A percentile compares a stretch with the other conserved stretches of the same genome.
These are phyloP conservation scores for Eleginops maclovinus DNA, from an alignment of 2,113 vertebrate species.

Conservation along the genomic window DNA sequence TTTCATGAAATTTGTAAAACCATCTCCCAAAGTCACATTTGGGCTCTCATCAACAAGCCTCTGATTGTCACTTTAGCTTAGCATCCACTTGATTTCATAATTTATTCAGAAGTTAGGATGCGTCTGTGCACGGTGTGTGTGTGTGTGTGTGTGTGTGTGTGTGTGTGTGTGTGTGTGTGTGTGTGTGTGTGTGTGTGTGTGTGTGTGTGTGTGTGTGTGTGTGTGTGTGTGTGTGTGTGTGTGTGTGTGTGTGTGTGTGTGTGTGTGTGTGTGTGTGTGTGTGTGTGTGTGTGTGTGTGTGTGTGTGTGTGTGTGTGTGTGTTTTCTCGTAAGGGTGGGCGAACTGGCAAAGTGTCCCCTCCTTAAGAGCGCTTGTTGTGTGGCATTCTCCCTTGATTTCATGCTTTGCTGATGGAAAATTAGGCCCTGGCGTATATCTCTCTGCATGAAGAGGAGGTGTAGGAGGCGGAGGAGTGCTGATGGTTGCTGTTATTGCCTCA, in stretches of 20 bases:
- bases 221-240: conserved; percentile 22
- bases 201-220: not conserved
- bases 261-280: conserved; percentile 15
- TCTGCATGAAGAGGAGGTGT: conserved; percentile 91
- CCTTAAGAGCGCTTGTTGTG: conserved; percentile 90
- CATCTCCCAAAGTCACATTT: conserved; percentile 59
- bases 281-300: conserved; percentile 20
- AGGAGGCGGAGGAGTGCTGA: conserved; percentile 89
- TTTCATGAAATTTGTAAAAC: conserved; percentile 40
- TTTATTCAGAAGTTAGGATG: conserved; percentile 90
- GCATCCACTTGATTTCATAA: conserved; percentile 83
- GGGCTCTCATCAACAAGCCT: conserved; percentile 59
- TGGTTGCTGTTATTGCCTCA: conserved; percentile 92
- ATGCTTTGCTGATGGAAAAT: conserved; percentile 98
- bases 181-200: conserved; percentile 16
- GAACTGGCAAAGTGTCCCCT: conserved; percentile 85
- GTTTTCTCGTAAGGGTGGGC: conserved; percentile 49
- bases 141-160: conserved; percentile 25
- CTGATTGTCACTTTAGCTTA: conserved; percentile 69
- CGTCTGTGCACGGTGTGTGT: conserved; percentile 34
- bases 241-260: not conserved
- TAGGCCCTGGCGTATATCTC: conserved; percentile 93
- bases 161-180: not conserved
- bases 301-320: not conserved
- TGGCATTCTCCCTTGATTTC: conserved; percentile 95